phyloP scores from a whole-genome alignment of 2,113 vertebrate species.

The Dromaius novaehollandiae region DNA sequence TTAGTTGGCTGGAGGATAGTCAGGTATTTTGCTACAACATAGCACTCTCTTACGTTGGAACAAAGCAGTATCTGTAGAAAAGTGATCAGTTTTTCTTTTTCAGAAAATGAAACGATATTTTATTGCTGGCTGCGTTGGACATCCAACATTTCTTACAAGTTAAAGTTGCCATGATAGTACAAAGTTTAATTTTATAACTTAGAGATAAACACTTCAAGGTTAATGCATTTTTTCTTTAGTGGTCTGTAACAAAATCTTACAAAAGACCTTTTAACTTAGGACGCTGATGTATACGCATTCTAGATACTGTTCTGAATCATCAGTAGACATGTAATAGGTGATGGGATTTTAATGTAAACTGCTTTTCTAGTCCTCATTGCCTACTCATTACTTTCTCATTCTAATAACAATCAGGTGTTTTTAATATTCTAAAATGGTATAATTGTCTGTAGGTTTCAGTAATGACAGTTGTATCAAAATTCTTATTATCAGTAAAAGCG shows the following conservation, averaged over 20 bases:
- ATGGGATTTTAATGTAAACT: background rate
- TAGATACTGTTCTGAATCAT: background rate
- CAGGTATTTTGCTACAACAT: background rate
- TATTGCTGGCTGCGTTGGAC: background rate
- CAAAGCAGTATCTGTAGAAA: background rate
- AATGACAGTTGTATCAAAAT: background rate
- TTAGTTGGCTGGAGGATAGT: background rate
- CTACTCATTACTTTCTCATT: background rate
- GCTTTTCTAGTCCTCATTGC: background rate
- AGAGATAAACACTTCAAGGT: background rate
- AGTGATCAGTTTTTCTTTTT: background rate
- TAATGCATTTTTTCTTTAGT: background rate
- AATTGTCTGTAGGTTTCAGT: background rate
- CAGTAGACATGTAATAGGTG: background rate
- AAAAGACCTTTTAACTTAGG: background rate
- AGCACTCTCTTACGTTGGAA: background rate
- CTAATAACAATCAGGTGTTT: background rate
- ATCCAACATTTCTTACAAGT: background rate
- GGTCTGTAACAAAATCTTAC: background rate
- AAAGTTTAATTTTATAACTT: background rate
- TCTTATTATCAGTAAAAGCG: background rate
- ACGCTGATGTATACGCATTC: fast-evolving
- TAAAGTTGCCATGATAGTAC: background rate
- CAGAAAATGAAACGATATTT: background rate
- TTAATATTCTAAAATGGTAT: background rate